A percentile compares a stretch with the other conserved stretches of the same genome.
These are phyloP conservation scores for Yasuhikotakia modesta DNA, from an alignment of 2,797 vertebrate genomes.

Conservation along the genomic window DNA sequence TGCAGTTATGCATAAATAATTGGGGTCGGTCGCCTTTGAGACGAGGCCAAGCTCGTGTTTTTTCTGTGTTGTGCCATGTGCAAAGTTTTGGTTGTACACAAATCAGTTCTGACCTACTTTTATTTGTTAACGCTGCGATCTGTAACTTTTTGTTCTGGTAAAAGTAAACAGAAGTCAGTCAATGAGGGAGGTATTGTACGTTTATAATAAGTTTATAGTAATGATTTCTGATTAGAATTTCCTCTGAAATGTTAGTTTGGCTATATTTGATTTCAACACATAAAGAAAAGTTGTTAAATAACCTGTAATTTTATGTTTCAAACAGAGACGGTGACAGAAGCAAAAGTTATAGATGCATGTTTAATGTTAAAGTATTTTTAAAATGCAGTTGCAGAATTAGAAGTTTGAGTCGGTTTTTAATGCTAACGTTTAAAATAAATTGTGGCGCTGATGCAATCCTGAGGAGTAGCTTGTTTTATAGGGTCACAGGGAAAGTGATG, in stretches of 20 bases:
- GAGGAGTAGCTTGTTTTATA: too few species aligned
- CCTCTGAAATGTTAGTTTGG: too few species aligned
- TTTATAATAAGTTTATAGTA: too few species aligned
- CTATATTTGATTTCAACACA: too few species aligned
- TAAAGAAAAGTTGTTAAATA: background rate
- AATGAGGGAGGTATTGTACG: too few species aligned
- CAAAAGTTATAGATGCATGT: too few species aligned
- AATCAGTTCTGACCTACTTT: background rate
- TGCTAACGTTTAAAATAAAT: background rate
- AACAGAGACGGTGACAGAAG: slow-evolving; percentile 55
- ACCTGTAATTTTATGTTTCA: too few species aligned
- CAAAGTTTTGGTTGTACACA: background rate
- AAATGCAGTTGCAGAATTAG: too few species aligned
- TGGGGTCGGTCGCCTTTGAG: background rate
- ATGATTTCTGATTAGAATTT: too few species aligned
- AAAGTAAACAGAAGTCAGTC: too few species aligned
- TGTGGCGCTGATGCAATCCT: background rate
- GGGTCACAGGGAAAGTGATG: too few species aligned
- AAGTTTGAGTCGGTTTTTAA: background rate
- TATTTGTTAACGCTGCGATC: background rate
- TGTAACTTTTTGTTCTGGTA: too few species aligned
- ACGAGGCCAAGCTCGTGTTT: background rate
- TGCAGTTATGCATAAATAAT: slow-evolving; percentile 33
- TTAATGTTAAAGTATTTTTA: background rate
- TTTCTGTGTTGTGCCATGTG: background rate